Evolutionary conservation across 1,140 invertebrate genomes (phyloP).

Genomic region (Micrasema minimum): DNA sequence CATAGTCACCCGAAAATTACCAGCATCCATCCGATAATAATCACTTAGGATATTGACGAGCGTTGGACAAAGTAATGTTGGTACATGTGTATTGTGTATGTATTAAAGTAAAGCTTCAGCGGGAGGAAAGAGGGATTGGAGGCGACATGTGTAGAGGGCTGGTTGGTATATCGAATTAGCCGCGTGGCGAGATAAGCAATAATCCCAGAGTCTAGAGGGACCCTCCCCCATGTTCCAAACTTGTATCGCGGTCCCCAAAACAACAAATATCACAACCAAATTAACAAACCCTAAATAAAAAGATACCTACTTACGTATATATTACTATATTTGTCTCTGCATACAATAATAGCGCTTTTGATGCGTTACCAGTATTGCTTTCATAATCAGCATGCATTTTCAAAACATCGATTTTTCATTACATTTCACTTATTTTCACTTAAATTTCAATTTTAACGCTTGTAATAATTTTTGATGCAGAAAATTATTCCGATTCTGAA

Average conservation of each 20-base stretch:
- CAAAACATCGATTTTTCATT: too few relatives aligned
- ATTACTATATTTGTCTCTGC: too few relatives aligned
- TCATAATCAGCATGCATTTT: too few relatives aligned
- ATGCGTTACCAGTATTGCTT: too few relatives aligned
- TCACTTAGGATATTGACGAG: conserved; percentile 32
- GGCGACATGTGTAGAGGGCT: conserved; percentile 35
- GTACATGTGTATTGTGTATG: conserved; percentile 14
- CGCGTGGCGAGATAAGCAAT: conserved; percentile 50
- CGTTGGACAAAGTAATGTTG: conserved; percentile 3
- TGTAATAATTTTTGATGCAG: too few relatives aligned
- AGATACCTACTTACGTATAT: too few relatives aligned
- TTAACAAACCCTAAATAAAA: too few relatives aligned
- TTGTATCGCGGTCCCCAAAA: not conserved
- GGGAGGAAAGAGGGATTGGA: conserved; percentile 3
- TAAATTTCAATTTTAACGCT: too few relatives aligned
- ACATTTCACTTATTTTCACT: too few relatives aligned
- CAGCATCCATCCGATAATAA: conserved; percentile 17
- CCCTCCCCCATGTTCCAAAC: not conserved
- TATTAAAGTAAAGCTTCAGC: not conserved
- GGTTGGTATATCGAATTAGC: conserved; percentile 47
- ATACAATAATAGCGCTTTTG: too few relatives aligned
- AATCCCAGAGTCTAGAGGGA: conserved; percentile 28
- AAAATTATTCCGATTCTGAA: too few relatives aligned
- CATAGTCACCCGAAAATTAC: not conserved
- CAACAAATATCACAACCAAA: too few relatives aligned